Base-by-base conservation (phyloP, 2,888 invertebrate genomes). In the Drosophila paranaensis region DNA sequence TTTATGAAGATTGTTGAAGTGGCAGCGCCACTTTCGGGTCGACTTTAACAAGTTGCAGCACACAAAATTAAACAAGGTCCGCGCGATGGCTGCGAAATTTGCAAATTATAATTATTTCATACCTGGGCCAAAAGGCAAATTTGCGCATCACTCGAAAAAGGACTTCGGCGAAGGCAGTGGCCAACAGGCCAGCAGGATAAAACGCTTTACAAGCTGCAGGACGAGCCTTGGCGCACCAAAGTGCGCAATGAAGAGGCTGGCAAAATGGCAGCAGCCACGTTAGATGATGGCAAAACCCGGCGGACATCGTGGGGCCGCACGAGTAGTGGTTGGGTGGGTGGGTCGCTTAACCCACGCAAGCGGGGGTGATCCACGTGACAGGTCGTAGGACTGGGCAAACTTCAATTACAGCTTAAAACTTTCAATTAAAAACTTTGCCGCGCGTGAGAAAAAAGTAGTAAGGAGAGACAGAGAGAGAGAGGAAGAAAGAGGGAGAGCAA, bases 331-430 rank as follows among this genome's bases (percentile, higher is more conserved):
- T 50, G 14, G 10, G 3, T 11, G 35, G 10, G 3, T 11, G 35
- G 10, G 3, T 11, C 30, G 40, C 33, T n/a, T 51, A 37, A 9
- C 6, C n/a, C 50, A 3, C 20, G 10, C 33, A 10, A 8, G 33
- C 1, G 39, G 50, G 55, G 46, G 48, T 51, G 63, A 2, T 20
- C 20, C 20, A 20, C 70, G 75, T 72, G 81, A 78, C 74, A 78
- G 77, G 79, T 77, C 77, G 77, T 78, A 70, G 76, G 79, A 71
- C 76, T 82, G 82, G 79, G 77, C 76, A 81, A 86, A 86, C 83
- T 86, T 86, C 83, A 83, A 86, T 83, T 83, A 86, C 78, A 86
- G 83, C 83, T 83, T 83, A 83, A 86, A 83, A 83, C 87, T 83
- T 83, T 83, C 83, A 83, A 83, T 83, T 83, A 83, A 83, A 83